These are phyloP conservation scores for Acrocephalus kingi DNA, from an alignment of 2,113 vertebrate species.

Conservation along the genomic window DNA sequence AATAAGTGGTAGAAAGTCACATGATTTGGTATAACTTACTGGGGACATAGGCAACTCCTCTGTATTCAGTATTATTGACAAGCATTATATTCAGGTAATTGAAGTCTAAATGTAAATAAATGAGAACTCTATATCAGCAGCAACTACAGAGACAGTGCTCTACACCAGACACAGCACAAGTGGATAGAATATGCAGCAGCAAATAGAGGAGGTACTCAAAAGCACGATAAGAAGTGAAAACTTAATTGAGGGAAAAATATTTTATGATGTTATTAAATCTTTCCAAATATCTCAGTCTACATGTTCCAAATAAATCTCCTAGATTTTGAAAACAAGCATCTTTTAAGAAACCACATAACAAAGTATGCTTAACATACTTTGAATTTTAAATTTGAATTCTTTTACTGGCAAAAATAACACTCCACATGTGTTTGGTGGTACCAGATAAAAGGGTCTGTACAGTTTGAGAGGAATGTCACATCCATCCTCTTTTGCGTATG, in stretches of 20 bases:
- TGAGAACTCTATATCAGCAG: not conserved
- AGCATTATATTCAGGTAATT: not conserved
- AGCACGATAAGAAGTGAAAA: not conserved
- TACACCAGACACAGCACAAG: not conserved
- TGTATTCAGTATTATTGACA: not conserved
- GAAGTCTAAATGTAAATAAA: slow-evolving; percentile 27
- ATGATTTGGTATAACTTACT: not conserved
- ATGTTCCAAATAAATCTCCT: not conserved
- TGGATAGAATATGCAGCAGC: not conserved
- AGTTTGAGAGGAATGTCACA: slow-evolving; percentile 45
- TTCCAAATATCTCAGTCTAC: not conserved
- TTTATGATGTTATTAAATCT: not conserved
- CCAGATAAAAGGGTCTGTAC: slow-evolving; percentile 14
- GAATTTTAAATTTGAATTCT: not conserved
- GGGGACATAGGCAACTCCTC: not conserved
- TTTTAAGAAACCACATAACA: not conserved
- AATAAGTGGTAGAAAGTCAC: not conserved
- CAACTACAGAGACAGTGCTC: not conserved
- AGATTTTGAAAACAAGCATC: not conserved
- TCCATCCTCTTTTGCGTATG: slow-evolving; percentile 59
- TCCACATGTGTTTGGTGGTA: not conserved
- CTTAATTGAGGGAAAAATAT: not conserved
- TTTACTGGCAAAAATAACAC: slow-evolving; percentile 4
- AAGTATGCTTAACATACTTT: not conserved
- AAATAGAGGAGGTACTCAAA: not conserved